Conservation (phyloP, 2,888 invertebrate genomes). For the Polydesmus complanatus region DNA sequence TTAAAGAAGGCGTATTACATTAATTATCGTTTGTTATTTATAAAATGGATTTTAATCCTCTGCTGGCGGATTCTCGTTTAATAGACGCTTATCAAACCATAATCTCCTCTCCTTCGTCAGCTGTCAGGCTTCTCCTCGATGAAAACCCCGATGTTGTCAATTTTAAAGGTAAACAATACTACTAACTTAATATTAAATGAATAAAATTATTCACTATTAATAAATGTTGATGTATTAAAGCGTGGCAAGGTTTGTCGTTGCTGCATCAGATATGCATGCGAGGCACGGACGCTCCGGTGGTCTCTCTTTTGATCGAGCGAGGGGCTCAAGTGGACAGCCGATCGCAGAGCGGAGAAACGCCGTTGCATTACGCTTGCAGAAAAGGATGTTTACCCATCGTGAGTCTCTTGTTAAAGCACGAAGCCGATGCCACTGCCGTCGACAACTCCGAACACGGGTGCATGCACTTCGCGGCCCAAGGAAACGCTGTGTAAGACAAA, state of each 20-base stretch:
- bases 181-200: too few relatives aligned
- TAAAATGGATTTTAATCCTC: too few relatives aligned
- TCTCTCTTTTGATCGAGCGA: neutral
- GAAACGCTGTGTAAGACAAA: conserved; percentile 7
- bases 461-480: conserved; percentile 10
- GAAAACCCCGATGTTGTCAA: conserved; percentile 1
- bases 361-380: conserved; percentile 10
- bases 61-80: neutral
- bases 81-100: conserved; percentile 2
- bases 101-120: neutral
- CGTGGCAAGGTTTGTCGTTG: conserved; percentile 9
- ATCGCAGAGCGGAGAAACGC: conserved; percentile 9
- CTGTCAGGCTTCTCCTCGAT: neutral
- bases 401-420: neutral
- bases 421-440: neutral
- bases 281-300: conserved; percentile 1
- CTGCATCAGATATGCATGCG: conserved; percentile 7
- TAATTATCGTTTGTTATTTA: neutral
- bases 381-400: conserved; percentile 1
- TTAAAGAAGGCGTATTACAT: too few relatives aligned
- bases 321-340: conserved; percentile 6
- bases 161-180: neutral
- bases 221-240: neutral
- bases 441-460: conserved; percentile 5
- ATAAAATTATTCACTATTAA: too few relatives aligned